Conservation (phyloP, 2,113 vertebrate species). For the Mirza zaza region DNA sequence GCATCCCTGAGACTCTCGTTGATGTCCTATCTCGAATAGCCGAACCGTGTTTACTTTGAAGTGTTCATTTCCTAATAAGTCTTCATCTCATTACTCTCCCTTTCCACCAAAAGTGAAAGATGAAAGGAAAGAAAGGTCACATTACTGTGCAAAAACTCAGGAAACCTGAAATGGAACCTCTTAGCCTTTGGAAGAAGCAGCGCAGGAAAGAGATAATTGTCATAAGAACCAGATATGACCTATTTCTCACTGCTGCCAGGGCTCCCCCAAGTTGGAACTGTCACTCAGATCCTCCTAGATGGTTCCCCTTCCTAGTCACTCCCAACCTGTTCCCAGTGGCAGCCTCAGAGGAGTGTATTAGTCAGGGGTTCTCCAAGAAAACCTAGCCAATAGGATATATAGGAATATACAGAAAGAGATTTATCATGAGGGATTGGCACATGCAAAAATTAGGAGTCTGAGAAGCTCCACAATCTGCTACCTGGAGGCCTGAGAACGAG, state of each 20-base stretch:
- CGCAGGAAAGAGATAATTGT: background rate
- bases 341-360: background rate
- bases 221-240: background rate
- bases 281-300: background rate
- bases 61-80: conserved; percentile 46
- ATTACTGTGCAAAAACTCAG: background rate
- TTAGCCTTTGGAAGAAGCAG: conserved; percentile 51
- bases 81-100: conserved; percentile 46
- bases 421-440: background rate
- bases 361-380: background rate
- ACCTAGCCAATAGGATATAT: background rate
- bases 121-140: conserved; percentile 58
- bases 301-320: background rate
- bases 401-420: background rate
- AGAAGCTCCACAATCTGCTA: background rate
- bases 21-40: background rate
- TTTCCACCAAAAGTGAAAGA: conserved; percentile 36
- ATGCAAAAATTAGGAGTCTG: background rate
- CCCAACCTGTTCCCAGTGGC: background rate
- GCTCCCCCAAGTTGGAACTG: background rate
- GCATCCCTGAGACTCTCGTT: background rate
- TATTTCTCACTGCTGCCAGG: background rate
- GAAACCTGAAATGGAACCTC: conserved; percentile 64
- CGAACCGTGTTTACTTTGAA: background rate
- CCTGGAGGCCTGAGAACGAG: background rate